Evolutionary conservation across 2,888 invertebrate genomes (phyloP), one percentile per base, ranked within the genome.

Genomic region (Cataglyphis altisquamis): DNA sequence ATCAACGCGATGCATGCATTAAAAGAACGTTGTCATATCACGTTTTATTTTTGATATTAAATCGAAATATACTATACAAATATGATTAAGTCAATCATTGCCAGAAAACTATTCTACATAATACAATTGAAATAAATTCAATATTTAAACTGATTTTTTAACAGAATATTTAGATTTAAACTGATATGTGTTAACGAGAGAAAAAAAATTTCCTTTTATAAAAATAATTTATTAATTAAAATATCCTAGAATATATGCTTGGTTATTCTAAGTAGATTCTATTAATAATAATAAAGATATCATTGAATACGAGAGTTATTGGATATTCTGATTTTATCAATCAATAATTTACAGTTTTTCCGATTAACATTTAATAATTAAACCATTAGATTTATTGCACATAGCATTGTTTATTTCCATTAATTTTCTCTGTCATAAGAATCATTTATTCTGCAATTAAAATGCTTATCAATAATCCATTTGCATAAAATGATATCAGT

Each of bases 301-400:
- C 3, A n/a, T 15, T n/a, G 10, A 4, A 45, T 15, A 32, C 21
- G 29, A 74, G 48, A 25, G 21, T 45, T 60, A 45, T 63, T n/a
- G 29, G 21, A 1, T n/a, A 15, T 1, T 32, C 6, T 29, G 63
- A 48, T 63, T 48, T 48, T 75, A 45, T 45, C 74, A 62, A 45
- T 74, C 29, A 72, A 62, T 62, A 63, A 64, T 18, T 25, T 63
- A 3, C 15, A 21, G 18, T 32, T 60, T 60, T 60, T 25, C 62
- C 21, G 21, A 75, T 75, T 75, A 75, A 63, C 63, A 74, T 63
- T 29, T 74, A 45, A 62, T 63, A 74, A 41, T 75, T 48, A 48
- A 74, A 63, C 21, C 1, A 32, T 63, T 45, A 45, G 1, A 29
- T 41, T 32, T n/a, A 55, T 64, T 15, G n/a, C 29, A 55, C 48